A percentile compares a stretch with the other conserved stretches of the same genome.
Evolutionary conservation across 1,140 invertebrate species (phyloP).

Genomic region (Amphibalanus amphitrite): DNA sequence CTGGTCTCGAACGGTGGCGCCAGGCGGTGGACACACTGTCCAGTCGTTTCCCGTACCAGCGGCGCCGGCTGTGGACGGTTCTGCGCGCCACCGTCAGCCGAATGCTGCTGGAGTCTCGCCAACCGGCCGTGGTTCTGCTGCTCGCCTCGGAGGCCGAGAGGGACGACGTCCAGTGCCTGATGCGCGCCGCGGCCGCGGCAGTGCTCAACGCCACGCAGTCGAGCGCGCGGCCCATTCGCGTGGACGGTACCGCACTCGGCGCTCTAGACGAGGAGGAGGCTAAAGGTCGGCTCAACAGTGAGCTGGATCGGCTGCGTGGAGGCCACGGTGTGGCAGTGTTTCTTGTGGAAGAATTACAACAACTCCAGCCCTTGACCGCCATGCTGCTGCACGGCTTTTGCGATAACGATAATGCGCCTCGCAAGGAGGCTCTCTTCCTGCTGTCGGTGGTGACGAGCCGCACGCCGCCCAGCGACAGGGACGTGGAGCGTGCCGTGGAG

Average conservation of each 20-base stretch:
- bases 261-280: not conserved
- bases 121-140: not conserved
- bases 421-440: not conserved
- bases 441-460: not conserved
- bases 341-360: not conserved
- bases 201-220: not conserved
- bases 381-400: conserved; percentile 1
- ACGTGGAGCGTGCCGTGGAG: not conserved
- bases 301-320: not conserved
- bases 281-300: not conserved
- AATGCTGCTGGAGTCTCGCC: not conserved
- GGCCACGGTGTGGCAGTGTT: not conserved
- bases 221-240: not conserved
- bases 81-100: not conserved
- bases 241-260: not conserved
- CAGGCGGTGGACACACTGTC: not conserved
- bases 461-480: not conserved
- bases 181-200: not conserved
- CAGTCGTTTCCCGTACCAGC: not conserved
- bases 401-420: not conserved
- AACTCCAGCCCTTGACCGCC: not conserved
- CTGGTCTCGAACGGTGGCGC: not conserved
- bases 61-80: not conserved
- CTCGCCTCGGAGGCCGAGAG: not conserved
- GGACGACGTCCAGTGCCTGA: not conserved